Conservation (phyloP, 2,888 invertebrate genomes). For the Caenorhabditis becei region DNA sequence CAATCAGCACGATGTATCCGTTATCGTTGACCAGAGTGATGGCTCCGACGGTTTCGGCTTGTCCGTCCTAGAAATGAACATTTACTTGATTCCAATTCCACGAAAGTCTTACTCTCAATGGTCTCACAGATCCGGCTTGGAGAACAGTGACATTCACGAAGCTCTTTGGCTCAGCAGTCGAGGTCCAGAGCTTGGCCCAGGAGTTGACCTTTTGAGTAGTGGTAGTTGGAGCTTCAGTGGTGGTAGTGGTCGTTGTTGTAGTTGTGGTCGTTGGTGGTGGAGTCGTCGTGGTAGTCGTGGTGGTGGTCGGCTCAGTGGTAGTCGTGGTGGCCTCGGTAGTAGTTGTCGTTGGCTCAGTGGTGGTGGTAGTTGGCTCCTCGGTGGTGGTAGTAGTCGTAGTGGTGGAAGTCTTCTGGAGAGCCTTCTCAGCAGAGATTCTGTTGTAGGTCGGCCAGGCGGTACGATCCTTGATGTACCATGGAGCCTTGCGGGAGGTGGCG, state of each 20-base stretch:
- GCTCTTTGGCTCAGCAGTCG: slow-evolving; percentile 71
- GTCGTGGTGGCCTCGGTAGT: slow-evolving; percentile 44
- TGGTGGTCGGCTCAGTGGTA: slow-evolving; percentile 58
- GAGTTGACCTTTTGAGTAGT: slow-evolving; percentile 65
- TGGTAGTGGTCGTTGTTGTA: slow-evolving; percentile 46
- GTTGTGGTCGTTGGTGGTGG: slow-evolving; percentile 55
- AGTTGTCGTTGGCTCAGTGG: slow-evolving; percentile 45
- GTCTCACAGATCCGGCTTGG: slow-evolving; percentile 76
- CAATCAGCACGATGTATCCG: slow-evolving; percentile 76
- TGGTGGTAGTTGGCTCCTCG: slow-evolving; percentile 39
- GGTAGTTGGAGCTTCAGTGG: slow-evolving; percentile 51
- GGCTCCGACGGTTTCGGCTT: slow-evolving; percentile 76
- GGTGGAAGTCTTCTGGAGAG: slow-evolving; percentile 53
- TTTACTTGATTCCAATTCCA: background rate
- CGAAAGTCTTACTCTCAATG: slow-evolving; percentile 67
- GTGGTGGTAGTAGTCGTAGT: slow-evolving; percentile 52
- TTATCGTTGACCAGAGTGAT: slow-evolving; percentile 79
- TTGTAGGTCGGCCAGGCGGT: slow-evolving; percentile 74
- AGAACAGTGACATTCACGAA: slow-evolving; percentile 77
- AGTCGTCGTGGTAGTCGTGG: slow-evolving; percentile 57
- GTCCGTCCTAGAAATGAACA: slow-evolving; percentile 72
- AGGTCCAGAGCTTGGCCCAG: slow-evolving; percentile 78
- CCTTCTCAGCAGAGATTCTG: slow-evolving; percentile 65
- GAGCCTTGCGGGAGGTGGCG: slow-evolving; percentile 71
- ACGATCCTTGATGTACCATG: slow-evolving; percentile 78